Evolutionary conservation across 2,888 invertebrate genomes (phyloP).

Genomic region (Parnassius apollo): DNA sequence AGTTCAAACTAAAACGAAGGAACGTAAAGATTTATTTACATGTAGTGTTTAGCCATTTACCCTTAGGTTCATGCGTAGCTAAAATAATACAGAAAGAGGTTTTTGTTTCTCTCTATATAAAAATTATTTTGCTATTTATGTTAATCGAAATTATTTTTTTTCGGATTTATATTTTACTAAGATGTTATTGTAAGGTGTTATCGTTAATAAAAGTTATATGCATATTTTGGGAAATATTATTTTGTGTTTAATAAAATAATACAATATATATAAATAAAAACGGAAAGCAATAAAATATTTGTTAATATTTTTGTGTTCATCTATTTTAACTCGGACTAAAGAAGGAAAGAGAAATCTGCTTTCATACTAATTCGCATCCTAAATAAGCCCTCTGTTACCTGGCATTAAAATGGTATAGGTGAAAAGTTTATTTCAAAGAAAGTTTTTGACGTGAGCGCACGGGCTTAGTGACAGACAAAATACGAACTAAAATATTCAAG

Average conservation of each 20-base stretch:
- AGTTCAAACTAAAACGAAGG: slow-evolving; percentile 5
- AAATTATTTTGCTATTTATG: no score
- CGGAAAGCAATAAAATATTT: no score
- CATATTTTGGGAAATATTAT: no score
- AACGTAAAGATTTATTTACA: neutral
- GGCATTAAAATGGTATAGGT: slow-evolving; percentile 34
- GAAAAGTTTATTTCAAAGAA: slow-evolving; percentile 45
- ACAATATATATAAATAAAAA: no score
- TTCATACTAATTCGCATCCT: slow-evolving; percentile 31
- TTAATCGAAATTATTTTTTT: no score
- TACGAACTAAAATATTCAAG: neutral
- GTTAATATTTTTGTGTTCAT: no score
- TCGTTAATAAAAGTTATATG: no score
- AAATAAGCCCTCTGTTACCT: slow-evolving; percentile 38
- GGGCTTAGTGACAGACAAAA: slow-evolving; percentile 25
- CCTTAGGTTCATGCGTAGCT: slow-evolving; percentile 35
- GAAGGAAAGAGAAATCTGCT: slow-evolving; percentile 8
- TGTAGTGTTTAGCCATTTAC: slow-evolving; percentile 19
- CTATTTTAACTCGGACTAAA: no score
- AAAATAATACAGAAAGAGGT: slow-evolving; percentile 30
- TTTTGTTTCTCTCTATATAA: neutral
- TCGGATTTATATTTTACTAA: no score
- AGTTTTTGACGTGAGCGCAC: slow-evolving; percentile 39
- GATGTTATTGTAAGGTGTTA: no score
- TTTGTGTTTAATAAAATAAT: no score